These are phyloP conservation scores for Phyllostomus hastatus DNA, from an alignment of 2,113 vertebrate species.

Conservation along the genomic window DNA sequence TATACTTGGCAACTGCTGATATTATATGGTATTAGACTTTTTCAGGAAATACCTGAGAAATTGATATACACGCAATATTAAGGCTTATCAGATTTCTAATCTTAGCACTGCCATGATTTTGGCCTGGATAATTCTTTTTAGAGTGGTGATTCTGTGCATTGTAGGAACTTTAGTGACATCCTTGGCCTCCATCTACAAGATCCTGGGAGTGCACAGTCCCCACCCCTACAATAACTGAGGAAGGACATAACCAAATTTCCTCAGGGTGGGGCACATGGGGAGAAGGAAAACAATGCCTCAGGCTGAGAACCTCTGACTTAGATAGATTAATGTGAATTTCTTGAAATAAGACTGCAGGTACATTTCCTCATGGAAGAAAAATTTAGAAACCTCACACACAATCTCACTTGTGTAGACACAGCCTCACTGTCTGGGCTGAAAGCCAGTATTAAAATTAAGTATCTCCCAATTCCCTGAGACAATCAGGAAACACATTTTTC, in stretches of 20 bases:
- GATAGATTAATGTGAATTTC: conserved; percentile 35
- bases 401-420: conserved; percentile 52
- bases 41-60: background rate
- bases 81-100: background rate
- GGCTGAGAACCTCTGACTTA: background rate
- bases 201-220: background rate
- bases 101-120: background rate
- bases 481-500: conserved; percentile 77
- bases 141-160: background rate
- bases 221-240: background rate
- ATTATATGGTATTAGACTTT: background rate
- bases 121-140: background rate
- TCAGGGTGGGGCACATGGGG: background rate
- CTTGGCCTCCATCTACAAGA: background rate
- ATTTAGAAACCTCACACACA: conserved; percentile 59
- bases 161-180: background rate
- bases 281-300: background rate
- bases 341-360: conserved; percentile 23
- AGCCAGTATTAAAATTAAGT: conserved; percentile 76
- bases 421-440: conserved; percentile 60
- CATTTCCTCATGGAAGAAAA: background rate
- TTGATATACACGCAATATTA: background rate
- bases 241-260: background rate
- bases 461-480: conserved; percentile 74
- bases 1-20: background rate